Evolutionary conservation across 2,113 vertebrate species (phyloP).

Genomic region (Pteronura brasiliensis): DNA sequence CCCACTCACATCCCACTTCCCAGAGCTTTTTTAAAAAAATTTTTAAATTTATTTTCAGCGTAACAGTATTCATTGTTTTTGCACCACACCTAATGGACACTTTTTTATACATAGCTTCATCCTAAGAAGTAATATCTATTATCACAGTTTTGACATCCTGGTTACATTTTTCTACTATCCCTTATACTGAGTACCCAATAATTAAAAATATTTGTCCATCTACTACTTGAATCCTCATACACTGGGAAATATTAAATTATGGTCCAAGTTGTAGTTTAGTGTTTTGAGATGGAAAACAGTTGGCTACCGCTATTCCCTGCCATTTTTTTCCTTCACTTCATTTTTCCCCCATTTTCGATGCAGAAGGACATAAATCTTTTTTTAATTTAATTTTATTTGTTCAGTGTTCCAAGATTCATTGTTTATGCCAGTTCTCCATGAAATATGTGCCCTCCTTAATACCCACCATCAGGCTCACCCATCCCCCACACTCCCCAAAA

Average conservation of each 20-base stretch:
- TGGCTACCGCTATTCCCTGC: background rate
- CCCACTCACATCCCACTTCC: background rate
- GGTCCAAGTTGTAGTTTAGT: background rate
- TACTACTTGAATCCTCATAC: background rate
- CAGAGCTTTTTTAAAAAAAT: background rate
- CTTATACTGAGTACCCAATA: background rate
- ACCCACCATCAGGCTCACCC: no score
- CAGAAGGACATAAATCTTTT: background rate
- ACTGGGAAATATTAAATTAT: background rate
- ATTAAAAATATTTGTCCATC: background rate
- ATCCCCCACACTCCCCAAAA: no score
- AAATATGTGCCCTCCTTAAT: no score
- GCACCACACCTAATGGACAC: background rate
- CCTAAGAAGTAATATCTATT: background rate
- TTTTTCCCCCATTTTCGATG: slow-evolving; percentile 13
- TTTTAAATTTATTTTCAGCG: no score
- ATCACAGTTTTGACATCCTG: background rate
- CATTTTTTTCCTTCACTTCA: background rate
- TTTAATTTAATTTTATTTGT: no score
- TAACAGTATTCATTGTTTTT: no score
- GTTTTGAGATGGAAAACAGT: background rate
- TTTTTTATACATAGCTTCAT: background rate
- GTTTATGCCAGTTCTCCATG: no score
- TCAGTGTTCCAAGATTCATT: no score
- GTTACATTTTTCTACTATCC: background rate